Evolutionary conservation across 2,113 vertebrate genomes (phyloP).

Genomic region (Orthonyx spaldingii): DNA sequence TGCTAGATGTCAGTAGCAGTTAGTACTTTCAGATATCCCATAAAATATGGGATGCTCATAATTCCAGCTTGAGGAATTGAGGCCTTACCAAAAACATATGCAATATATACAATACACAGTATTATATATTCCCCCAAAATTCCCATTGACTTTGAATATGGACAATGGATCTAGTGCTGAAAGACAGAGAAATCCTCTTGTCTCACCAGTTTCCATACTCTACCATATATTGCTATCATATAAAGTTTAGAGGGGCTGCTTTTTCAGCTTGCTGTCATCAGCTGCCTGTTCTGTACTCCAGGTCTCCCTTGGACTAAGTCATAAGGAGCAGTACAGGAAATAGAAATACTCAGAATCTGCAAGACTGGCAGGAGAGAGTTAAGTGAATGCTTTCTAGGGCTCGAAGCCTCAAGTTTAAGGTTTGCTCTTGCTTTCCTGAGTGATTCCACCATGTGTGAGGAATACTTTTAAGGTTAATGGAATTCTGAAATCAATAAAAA

Average conservation of each 20-base stretch:
- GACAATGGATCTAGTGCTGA: background rate
- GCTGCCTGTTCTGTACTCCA: background rate
- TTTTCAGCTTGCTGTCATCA: background rate
- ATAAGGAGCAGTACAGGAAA: background rate
- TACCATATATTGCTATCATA: background rate
- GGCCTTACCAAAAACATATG: background rate
- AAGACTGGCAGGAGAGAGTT: background rate
- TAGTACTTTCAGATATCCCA: background rate
- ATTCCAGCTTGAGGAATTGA: background rate
- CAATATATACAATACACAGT: background rate
- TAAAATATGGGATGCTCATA: background rate
- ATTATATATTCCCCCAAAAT: accelerated
- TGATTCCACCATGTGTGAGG: background rate
- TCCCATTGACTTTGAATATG: background rate
- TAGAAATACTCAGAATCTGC: background rate
- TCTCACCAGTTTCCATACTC: background rate
- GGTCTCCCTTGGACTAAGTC: background rate
- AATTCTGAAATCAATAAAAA: constrained; percentile 51
- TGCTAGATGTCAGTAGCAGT: background rate
- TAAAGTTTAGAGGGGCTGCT: background rate
- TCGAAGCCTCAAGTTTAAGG: background rate
- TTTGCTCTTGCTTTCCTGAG: background rate
- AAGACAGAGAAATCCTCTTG: background rate
- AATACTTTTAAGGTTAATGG: constrained; percentile 35
- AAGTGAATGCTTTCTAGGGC: background rate